A percentile compares a stretch with the other conserved stretches of the same genome.
These are phyloP conservation scores for Dioctria rufipes DNA, from an alignment of 2,888 invertebrate genomes.

Conservation along the genomic window DNA sequence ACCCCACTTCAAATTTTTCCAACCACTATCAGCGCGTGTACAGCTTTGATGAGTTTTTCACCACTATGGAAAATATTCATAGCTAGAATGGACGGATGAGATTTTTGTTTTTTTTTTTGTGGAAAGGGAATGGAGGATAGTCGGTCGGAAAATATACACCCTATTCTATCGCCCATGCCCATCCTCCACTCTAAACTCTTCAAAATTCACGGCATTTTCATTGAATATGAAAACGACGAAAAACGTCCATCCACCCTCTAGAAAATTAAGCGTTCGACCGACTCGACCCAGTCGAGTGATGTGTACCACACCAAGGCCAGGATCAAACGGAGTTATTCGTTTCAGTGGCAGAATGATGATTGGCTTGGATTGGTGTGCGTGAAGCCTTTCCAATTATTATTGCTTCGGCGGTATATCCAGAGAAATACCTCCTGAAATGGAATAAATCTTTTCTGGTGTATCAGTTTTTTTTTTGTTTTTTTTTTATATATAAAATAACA, in stretches of 20 bases:
- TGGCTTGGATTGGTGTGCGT: conserved; percentile 45
- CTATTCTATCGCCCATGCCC: not conserved
- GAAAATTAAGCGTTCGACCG: conserved; percentile 37
- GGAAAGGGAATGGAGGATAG: not conserved
- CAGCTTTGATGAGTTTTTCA: conserved; percentile 45
- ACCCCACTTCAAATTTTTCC: too few species aligned
- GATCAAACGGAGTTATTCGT: conserved; percentile 37
- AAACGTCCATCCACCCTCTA: conserved; percentile 8
- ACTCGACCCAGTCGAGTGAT: conserved; percentile 17
- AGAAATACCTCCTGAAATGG: conserved; percentile 11
- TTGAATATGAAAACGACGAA: too few species aligned
- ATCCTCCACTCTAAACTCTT: not conserved
- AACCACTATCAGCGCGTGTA: conserved; percentile 1
- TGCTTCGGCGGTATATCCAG: conserved; percentile 6
- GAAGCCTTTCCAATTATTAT: conserved; percentile 45
- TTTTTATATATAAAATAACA: conserved; percentile 49
- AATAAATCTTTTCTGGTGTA: conserved; percentile 31
- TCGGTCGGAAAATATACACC: not conserved
- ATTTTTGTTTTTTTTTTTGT: not conserved
- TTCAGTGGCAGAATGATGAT: conserved; percentile 46
- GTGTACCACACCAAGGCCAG: conserved; percentile 15
- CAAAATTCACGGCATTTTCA: not conserved
- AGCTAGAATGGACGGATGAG: not conserved
- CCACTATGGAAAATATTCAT: conserved; percentile 43
- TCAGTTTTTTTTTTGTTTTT: not conserved